These are phyloP conservation scores for Seira sanloemensis DNA, from an alignment of 2,888 invertebrate species.

Conservation along the genomic window DNA sequence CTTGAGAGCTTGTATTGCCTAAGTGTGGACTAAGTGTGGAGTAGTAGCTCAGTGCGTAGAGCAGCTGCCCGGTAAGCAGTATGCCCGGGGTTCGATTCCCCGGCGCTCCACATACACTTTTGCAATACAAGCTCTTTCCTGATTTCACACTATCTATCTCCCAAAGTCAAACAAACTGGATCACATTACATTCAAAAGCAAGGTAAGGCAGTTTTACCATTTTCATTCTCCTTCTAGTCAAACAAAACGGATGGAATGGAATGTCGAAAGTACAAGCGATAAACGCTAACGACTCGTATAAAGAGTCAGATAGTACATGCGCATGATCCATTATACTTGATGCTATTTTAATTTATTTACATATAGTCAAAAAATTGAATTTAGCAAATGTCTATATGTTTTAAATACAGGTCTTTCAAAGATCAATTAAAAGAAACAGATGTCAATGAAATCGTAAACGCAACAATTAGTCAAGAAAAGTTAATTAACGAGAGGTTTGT, in stretches of 20 bases:
- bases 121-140: no score
- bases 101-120: not conserved
- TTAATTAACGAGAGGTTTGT: not conserved
- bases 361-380: not conserved
- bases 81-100: no score
- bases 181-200: slow-evolving; percentile 30
- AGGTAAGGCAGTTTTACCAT: slow-evolving; percentile 36
- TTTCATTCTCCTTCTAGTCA: slow-evolving; percentile 23
- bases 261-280: slow-evolving; percentile 31
- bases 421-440: slow-evolving; percentile 8
- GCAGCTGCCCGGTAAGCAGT: no score
- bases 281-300: slow-evolving; percentile 17
- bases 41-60: no score
- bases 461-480: slow-evolving; percentile 31
- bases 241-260: slow-evolving; percentile 10
- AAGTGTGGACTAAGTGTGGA: no score
- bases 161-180: slow-evolving; percentile 37
- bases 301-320: not conserved
- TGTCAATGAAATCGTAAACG: slow-evolving; percentile 29
- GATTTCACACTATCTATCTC: no score
- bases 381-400: not conserved
- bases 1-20: no score
- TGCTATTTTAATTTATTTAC: not conserved
- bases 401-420: not conserved
- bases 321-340: not conserved